Percentiles rank a stretch among this genome's conserved stretches.
Conservation (phyloP, 2,888 invertebrate species). For the Himalopsyche tibetana region DNA sequence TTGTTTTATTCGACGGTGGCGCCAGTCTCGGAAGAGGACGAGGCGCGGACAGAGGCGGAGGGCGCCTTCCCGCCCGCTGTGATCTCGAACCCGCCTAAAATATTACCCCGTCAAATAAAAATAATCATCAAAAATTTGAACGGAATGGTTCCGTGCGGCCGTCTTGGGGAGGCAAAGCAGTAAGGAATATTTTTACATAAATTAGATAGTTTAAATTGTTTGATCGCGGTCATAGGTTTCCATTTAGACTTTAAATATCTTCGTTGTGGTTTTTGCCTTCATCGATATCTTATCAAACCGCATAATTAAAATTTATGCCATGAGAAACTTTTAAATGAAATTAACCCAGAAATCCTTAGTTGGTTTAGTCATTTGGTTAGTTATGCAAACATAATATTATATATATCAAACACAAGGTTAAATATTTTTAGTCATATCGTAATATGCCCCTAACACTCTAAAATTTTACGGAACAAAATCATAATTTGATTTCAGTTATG, state of each 20-base stretch:
- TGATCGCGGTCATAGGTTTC: background rate
- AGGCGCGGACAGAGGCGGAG: conserved; percentile 41
- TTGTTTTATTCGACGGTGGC: conserved; percentile 63
- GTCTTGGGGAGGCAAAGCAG: conserved; percentile 20
- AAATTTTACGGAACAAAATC: too few relatives aligned
- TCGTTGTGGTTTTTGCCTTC: conserved; percentile 25
- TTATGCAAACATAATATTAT: too few relatives aligned
- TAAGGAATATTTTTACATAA: conserved; percentile 43
- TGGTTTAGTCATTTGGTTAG: too few relatives aligned
- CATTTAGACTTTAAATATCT: conserved; percentile 13
- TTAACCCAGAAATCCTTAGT: too few relatives aligned
- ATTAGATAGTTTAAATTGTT: conserved; percentile 22
- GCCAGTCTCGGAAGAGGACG: conserved; percentile 50
- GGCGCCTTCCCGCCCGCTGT: conserved; percentile 19
- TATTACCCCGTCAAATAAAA: conserved; percentile 61
- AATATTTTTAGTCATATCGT: too few relatives aligned
- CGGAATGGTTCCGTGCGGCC: conserved; percentile 12
- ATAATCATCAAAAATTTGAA: conserved; percentile 53
- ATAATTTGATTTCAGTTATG: too few relatives aligned
- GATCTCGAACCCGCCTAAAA: conserved; percentile 50
- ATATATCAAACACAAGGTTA: too few relatives aligned
- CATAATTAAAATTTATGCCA: conserved; percentile 14
- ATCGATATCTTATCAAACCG: background rate
- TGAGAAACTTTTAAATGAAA: background rate
- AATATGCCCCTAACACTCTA: too few relatives aligned